These are phyloP conservation scores for Drosophila aldrichi DNA, from an alignment of 2,888 invertebrate species.

Conservation along the genomic window DNA sequence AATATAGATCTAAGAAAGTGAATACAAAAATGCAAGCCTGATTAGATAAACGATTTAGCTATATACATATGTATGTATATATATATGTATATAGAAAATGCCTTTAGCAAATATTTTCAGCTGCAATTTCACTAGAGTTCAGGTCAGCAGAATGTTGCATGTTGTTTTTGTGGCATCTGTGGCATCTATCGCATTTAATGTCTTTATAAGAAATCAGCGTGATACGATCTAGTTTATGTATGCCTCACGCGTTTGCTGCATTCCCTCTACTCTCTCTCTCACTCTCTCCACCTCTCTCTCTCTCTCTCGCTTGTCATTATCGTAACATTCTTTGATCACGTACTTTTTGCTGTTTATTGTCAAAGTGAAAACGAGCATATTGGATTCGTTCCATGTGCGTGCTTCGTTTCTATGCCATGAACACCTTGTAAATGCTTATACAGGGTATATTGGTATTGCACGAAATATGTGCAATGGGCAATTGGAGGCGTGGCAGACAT, in stretches of 20 bases:
- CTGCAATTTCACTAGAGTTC: slow-evolving; percentile 18
- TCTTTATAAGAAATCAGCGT: slow-evolving; percentile 19
- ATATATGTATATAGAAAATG: background rate
- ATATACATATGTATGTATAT: background rate
- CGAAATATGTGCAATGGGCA: too few relatives aligned
- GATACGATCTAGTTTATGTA: slow-evolving; percentile 50
- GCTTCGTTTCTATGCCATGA: background rate
- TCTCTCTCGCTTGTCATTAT: slow-evolving; percentile 36
- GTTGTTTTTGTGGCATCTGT: slow-evolving; percentile 5
- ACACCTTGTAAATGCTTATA: too few relatives aligned
- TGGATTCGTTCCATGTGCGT: background rate
- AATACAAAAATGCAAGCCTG: background rate
- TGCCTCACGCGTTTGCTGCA: slow-evolving; percentile 25
- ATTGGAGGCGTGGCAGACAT: too few relatives aligned
- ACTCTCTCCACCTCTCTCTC: background rate
- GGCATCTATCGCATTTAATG: slow-evolving; percentile 28
- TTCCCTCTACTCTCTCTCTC: slow-evolving; percentile 7
- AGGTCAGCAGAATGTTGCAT: slow-evolving; percentile 23
- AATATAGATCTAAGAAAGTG: background rate
- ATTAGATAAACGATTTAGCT: slow-evolving; percentile 12
- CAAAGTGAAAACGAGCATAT: slow-evolving; percentile 13
- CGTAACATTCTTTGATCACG: slow-evolving; percentile 35
- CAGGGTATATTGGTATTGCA: background rate
- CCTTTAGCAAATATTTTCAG: slow-evolving; percentile 1
- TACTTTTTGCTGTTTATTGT: slow-evolving; percentile 10